These are phyloP conservation scores for Odontomyia ornata DNA, from an alignment of 2,888 invertebrate genomes.

Conservation along the genomic window DNA sequence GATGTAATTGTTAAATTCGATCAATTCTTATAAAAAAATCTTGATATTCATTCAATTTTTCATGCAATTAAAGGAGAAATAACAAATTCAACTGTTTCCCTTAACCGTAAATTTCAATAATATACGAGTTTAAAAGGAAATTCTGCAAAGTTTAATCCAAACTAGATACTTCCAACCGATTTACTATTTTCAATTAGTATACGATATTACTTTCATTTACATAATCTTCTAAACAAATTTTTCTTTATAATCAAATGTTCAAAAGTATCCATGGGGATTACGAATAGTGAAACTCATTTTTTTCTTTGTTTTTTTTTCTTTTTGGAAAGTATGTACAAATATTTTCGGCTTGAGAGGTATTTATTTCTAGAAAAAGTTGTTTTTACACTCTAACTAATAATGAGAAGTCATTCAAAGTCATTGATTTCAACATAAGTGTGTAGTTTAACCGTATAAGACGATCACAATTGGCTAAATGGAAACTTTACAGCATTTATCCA, in stretches of 20 bases:
- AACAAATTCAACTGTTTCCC: too few species aligned
- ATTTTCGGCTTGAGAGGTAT: slow-evolving; percentile 13
- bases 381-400: slow-evolving; percentile 23
- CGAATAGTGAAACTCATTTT: not conserved
- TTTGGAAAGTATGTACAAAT: slow-evolving; percentile 18
- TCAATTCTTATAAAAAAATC: too few species aligned
- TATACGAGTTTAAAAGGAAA: too few species aligned
- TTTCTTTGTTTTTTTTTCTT: slow-evolving; percentile 2
- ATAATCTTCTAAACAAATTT: too few species aligned
- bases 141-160: not conserved
- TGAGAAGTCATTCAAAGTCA: not conserved
- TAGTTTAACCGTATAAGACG: not conserved
- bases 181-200: not conserved
- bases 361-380: not conserved
- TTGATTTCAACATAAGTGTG: slow-evolving; percentile 20
- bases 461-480: slow-evolving; percentile 11
- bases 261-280: too few species aligned
- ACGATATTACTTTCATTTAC: too few species aligned
- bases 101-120: too few species aligned
- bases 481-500: not conserved
- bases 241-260: too few species aligned
- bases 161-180: not conserved
- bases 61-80: too few species aligned
- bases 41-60: too few species aligned
- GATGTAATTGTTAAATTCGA: too few species aligned